Evolutionary conservation across 2,113 vertebrate species (phyloP).

Genomic region (Oceanodroma tethys): DNA sequence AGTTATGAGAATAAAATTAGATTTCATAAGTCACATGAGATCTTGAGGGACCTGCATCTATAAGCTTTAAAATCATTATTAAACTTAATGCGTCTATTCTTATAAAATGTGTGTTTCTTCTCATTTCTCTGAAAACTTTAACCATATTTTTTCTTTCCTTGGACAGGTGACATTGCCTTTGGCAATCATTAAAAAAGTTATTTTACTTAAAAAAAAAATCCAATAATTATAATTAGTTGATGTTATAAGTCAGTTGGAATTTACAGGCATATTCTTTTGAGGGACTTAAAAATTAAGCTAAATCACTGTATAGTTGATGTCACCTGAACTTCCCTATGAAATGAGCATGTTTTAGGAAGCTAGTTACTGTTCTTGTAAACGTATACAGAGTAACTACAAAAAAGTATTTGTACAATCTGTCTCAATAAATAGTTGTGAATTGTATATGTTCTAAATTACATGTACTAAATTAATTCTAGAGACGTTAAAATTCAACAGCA

Average conservation of each 20-base stretch:
- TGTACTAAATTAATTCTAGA: neutral
- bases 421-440: neutral
- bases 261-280: neutral
- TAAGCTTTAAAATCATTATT: conserved; percentile 67
- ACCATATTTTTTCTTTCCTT: neutral
- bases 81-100: conserved; percentile 47
- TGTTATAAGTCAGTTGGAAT: neutral
- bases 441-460: neutral
- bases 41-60: conserved; percentile 48
- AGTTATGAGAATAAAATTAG: conserved; percentile 77
- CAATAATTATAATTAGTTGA: neutral
- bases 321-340: neutral
- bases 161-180: neutral
- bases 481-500: neutral
- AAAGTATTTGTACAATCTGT: neutral
- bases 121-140: conserved; percentile 23
- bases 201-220: neutral
- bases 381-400: neutral
- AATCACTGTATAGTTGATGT: neutral
- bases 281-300: neutral
- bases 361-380: neutral
- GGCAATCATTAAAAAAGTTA: neutral
- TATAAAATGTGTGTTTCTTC: conserved; percentile 29
- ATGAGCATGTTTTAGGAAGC: neutral
- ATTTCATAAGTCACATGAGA: conserved; percentile 75